Percentiles rank a stretch among this genome's conserved stretches.
phyloP scores from a whole-genome alignment of 2,797 vertebrate species.

The Basileuterus tristriatus region DNA sequence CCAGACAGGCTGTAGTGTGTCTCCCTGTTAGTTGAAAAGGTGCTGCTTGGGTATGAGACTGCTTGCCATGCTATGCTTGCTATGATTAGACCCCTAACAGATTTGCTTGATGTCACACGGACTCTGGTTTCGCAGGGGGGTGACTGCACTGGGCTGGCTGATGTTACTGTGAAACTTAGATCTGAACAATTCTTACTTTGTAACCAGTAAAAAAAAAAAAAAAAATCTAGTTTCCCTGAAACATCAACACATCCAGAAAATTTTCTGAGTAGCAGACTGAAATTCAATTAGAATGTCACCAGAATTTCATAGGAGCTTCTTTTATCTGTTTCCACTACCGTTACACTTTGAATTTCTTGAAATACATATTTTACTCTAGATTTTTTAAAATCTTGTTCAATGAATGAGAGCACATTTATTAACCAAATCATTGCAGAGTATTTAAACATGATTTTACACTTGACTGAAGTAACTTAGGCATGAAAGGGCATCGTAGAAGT shows the following conservation, averaged over 20 bases:
- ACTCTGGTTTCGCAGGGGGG: accelerated
- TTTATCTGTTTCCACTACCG: neutral
- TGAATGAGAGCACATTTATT: neutral
- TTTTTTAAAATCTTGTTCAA: neutral
- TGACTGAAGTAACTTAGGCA: neutral
- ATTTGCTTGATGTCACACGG: accelerated
- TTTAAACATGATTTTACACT: neutral
- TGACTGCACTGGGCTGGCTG: accelerated
- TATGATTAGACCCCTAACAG: neutral
- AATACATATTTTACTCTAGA: neutral
- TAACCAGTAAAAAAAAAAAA: neutral
- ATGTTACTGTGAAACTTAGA: neutral
- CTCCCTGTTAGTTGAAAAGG: accelerated
- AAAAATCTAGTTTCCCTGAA: neutral
- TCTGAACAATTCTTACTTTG: neutral
- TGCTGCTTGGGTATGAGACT: neutral
- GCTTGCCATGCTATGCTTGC: too few species aligned
- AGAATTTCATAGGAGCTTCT: accelerated
- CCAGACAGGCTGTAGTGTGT: neutral
- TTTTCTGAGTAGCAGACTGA: neutral
- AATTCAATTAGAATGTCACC: neutral
- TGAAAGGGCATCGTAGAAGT: neutral
- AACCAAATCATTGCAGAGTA: neutral
- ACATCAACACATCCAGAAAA: accelerated
- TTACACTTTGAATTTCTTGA: neutral